Evolutionary conservation across 2,113 vertebrate genomes (phyloP).

Genomic region (Rhizomys pruinosus): DNA sequence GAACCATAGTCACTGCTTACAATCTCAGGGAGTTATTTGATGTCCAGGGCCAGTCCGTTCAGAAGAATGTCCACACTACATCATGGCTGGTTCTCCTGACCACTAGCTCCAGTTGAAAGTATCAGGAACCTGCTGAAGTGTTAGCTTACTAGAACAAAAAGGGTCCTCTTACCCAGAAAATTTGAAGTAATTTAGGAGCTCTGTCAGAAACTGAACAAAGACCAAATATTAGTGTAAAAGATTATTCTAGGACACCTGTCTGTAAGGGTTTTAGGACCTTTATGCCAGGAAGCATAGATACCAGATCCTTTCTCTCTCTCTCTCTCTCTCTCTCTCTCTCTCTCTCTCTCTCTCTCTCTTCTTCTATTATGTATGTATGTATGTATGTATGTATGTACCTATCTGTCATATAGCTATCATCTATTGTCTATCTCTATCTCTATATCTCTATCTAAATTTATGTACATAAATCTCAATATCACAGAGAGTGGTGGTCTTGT

Average conservation of each 20-base stretch:
- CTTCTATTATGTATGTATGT: not conserved
- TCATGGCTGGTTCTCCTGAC: not conserved
- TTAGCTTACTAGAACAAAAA: not conserved
- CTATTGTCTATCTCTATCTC: not conserved
- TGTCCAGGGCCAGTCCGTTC: too few relatives aligned
- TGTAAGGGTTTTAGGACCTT: not conserved
- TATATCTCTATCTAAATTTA: not conserved
- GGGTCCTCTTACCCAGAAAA: not conserved
- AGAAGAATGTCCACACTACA: too few relatives aligned
- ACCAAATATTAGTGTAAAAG: not conserved
- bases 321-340: not conserved
- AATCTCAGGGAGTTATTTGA: too few relatives aligned
- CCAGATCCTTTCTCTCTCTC: not conserved
- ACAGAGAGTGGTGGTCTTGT: not conserved
- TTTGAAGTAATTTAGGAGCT: not conserved
- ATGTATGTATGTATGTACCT: not conserved
- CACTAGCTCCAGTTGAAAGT: not conserved
- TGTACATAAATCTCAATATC: not conserved
- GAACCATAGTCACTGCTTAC: too few relatives aligned
- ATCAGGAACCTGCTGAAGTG: not conserved
- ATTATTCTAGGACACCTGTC: not conserved
- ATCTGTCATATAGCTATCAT: not conserved
- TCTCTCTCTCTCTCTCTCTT: not conserved
- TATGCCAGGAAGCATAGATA: not conserved
- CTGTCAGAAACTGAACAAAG: not conserved